Base-by-base conservation (phyloP, 1,140 invertebrate genomes). In the Telenomus remus region DNA sequence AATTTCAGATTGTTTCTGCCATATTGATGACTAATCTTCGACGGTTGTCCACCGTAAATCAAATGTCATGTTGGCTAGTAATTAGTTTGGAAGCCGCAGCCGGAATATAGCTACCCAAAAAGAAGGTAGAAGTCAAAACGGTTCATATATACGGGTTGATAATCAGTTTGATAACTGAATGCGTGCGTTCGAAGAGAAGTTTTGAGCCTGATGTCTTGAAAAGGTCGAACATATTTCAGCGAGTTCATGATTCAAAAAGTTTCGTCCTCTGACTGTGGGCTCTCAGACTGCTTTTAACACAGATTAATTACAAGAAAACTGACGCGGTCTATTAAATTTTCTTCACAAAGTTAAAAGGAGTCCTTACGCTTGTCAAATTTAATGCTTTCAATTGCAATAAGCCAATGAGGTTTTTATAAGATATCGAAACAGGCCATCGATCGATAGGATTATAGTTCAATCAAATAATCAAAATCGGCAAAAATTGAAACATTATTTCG, bases 21-120 rank as follows among this genome's bases (percentile, higher is more conserved):
- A 47, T 56, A 50, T 50, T 59, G 65, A 65, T 60, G 55, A 73
- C 61, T 56, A 44, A 51, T 56, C 56, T 61, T 63, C 37, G 57
- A 47, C 51, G 54, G 6, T 35, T 50, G 48, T 27, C 14, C 43
- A 43, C 12, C 51, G 72, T 66, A 76, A 61, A 76, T 76, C 73
- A 70, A 76, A 61, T 44, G 60, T 76, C 60, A 76, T 55, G 50
- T 66, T 61, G 42, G 42, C 13, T 60, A 37, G 60, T 70, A 70
- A 76, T 66, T 70, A 76, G 65, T 66, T 70, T 51, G 73, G 61
- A 76, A 70, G 66, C 73, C 61, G 33, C 73, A 70, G 4, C 47
- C 13, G 50, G n/a, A 66, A 70, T 70, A 76, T 48, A 56, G 55
- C 54, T 53, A 53, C 50, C 43, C 57, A 54, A 53, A 69, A 44